Conservation (phyloP, 2,113 vertebrate genomes). For the Salvelinus namaycush region DNA sequence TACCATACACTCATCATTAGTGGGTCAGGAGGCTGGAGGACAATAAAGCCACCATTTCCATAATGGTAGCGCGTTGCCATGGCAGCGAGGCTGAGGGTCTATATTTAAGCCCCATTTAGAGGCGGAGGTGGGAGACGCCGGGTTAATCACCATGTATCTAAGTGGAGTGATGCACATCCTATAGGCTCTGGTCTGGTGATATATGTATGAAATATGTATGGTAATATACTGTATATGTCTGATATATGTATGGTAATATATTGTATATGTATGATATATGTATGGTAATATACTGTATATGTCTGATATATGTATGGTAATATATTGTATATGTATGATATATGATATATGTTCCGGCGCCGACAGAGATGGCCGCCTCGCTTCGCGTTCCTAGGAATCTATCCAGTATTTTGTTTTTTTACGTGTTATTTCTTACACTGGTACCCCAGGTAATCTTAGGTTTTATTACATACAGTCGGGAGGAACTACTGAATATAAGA, state of each 20-base stretch:
- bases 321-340: not conserved
- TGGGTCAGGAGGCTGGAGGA: not conserved
- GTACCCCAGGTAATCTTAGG: no score
- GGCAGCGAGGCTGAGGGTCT: not conserved
- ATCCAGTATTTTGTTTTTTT: no score
- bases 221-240: no score
- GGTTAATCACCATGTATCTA: not conserved
- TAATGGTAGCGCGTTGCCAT: not conserved
- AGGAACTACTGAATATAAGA: no score
- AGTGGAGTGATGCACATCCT: not conserved
- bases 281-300: not conserved
- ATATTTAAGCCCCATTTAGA: not conserved
- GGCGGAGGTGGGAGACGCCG: not conserved
- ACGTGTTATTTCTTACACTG: no score
- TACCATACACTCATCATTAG: constrained; percentile 20
- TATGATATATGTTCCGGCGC: no score
- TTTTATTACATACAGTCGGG: no score
- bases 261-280: no score
- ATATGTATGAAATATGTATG: not conserved
- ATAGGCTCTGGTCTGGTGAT: not conserved
- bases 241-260: no score
- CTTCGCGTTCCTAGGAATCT: no score
- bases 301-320: no score
- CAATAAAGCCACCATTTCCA: not conserved
- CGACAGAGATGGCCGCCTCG: no score